Evolutionary conservation across 2,113 vertebrate species (phyloP), one percentile per base, ranked within the genome.

Genomic region (Vulpes ferrilata): DNA sequence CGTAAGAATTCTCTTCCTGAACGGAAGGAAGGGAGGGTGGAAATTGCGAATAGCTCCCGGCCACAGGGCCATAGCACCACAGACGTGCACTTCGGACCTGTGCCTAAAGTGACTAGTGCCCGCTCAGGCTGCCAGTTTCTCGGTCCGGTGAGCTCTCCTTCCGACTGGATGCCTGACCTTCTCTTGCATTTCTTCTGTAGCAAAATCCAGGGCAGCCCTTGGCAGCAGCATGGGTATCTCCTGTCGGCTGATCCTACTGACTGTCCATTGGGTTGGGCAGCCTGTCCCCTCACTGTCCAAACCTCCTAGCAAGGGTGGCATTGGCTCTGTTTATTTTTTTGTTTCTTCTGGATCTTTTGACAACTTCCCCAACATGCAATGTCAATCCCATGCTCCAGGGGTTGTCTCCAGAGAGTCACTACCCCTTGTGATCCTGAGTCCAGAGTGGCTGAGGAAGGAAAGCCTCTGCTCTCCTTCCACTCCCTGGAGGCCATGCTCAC

Each of bases 41-140:
- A 32, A 22, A 27, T 0, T 19, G 57, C 32, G 57, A 48, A 20
- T 3, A 60, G 57, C 9, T 17, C 2, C 0, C 2, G 8, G 8
- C 22, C 51, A 55, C 12, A 38, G 11, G 32, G 59, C 88, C 43
- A 3, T 57, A 7, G 62, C 48, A 11, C 65, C 20, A 6, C 62
- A 55, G 62, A 22, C 1, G 1, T 3, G 7, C 4, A 4, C 73
- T 51, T 81, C 55, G 51, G 62, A 80, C 25, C 22, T 78, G 80
- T 53, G 25, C 55, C 53, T 48, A 71, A 64, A 59, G 13, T 48
- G 25, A 0, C 17, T 32, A 10, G 13, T 19, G 11, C 17, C 48
- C 16, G 23, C 79, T 43, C 60, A 5, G 74, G 16, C 35, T 57
- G 53, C 65, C 43, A 5, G 16, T 53, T 48, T 53, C 79, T 74